phyloP scores from a whole-genome alignment of 2,113 vertebrate species.

The Poeciliopsis occidentalis region DNA sequence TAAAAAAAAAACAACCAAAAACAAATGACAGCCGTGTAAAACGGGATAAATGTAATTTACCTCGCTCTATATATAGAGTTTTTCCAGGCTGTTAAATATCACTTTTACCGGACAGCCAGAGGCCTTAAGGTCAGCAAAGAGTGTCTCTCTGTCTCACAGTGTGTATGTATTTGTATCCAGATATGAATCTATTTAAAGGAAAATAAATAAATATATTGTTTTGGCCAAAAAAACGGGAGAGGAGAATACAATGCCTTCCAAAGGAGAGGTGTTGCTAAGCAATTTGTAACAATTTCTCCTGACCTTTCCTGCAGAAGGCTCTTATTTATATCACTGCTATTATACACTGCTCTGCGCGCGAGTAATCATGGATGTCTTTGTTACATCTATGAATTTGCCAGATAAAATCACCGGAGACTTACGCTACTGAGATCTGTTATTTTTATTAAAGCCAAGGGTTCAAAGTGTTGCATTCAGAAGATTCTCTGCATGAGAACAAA shows the following conservation, averaged over 20 bases:
- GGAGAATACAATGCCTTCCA: background rate
- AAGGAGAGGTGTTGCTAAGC: background rate
- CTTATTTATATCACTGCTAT: background rate
- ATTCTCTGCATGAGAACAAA: too few species aligned
- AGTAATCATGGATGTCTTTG: background rate
- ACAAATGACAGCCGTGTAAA: background rate
- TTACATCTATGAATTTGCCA: background rate
- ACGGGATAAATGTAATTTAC: background rate
- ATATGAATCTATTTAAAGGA: background rate
- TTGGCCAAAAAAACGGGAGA: background rate
- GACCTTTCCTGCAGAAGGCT: conserved; percentile 20
- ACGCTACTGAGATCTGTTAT: too few species aligned
- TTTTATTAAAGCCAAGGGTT: too few species aligned
- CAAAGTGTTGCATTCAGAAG: too few species aligned
- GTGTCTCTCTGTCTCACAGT: background rate
- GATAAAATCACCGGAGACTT: too few species aligned
- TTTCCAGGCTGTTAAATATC: conserved; percentile 10
- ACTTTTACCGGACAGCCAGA: background rate
- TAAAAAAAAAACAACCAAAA: too few species aligned
- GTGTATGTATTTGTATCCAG: background rate
- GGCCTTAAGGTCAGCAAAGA: background rate
- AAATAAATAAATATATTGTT: background rate
- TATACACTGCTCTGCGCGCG: background rate
- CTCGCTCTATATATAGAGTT: background rate
- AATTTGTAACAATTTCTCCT: conserved; percentile 20